A percentile compares a stretch with the other conserved stretches of the same genome.
Conservation (phyloP, 1,140 invertebrate species). For the Papilio dardanus region DNA sequence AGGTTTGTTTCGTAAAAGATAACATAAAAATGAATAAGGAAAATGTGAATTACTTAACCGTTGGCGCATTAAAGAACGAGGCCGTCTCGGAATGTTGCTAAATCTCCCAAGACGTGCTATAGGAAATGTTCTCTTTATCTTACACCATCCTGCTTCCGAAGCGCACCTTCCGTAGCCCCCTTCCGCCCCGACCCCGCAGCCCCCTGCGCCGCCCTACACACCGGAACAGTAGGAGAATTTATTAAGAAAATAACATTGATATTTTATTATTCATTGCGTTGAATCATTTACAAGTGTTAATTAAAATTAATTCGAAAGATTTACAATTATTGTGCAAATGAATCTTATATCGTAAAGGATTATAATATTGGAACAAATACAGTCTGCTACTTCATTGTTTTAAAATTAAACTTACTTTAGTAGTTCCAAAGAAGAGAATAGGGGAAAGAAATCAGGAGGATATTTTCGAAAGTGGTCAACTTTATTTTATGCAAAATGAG, state of each 20-base stretch:
- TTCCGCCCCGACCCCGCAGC: constrained; percentile 58
- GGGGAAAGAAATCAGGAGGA: not conserved
- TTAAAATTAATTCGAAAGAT: not conserved
- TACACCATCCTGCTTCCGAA: constrained; percentile 78
- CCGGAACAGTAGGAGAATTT: constrained; percentile 69
- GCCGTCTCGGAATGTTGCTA: constrained; percentile 70
- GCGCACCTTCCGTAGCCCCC: constrained; percentile 65
- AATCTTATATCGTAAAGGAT: not conserved
- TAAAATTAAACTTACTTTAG: not conserved
- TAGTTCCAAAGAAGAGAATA: not conserved
- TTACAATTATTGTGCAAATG: not conserved
- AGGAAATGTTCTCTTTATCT: constrained; percentile 81
- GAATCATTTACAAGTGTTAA: not conserved
- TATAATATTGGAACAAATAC: too few species aligned
- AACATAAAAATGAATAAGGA: constrained; percentile 48
- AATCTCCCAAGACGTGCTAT: constrained; percentile 74
- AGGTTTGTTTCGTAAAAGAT: constrained; percentile 45
- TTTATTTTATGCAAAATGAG: too few species aligned
- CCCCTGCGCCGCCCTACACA: constrained; percentile 59
- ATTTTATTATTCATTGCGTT: constrained; percentile 31
- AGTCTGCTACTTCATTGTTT: too few species aligned
- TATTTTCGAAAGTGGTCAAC: too few species aligned
- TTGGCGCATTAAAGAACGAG: constrained; percentile 65
- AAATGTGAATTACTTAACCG: constrained; percentile 49
- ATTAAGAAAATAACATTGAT: constrained; percentile 48